Percentiles rank a stretch among this genome's conserved stretches.
Conservation (phyloP, 2,888 invertebrate genomes). For the Ceraclea dissimilis region DNA sequence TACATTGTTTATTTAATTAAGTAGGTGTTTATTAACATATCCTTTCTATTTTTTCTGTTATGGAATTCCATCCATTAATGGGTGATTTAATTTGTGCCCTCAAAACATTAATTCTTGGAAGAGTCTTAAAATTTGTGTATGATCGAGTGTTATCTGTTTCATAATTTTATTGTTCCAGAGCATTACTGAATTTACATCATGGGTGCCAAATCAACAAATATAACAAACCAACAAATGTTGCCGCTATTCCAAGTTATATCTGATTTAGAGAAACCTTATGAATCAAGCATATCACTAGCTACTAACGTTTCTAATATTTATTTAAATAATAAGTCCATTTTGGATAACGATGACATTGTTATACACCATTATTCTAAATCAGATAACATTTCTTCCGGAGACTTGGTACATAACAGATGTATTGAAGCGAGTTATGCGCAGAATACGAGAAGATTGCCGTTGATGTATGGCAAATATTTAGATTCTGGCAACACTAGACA, state of each 20-base stretch:
- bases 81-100: too few species aligned
- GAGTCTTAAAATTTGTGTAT: too few species aligned
- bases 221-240: conserved; percentile 22
- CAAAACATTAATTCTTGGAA: too few species aligned
- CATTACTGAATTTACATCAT: conserved; percentile 1
- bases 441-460: not conserved
- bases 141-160: too few species aligned
- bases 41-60: too few species aligned
- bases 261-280: conserved; percentile 19
- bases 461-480: not conserved
- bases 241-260: conserved; percentile 25
- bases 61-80: too few species aligned
- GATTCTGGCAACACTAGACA: not conserved
- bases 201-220: conserved; percentile 23
- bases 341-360: conserved; percentile 12
- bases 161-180: not conserved
- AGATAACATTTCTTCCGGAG: conserved; percentile 7
- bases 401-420: not conserved
- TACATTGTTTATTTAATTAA: too few species aligned
- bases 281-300: conserved; percentile 16
- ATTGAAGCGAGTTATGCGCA: not conserved
- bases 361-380: conserved; percentile 14
- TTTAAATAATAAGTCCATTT: conserved; percentile 15
- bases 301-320: conserved; percentile 18
- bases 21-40: too few species aligned